These are phyloP conservation scores for Crotalus viridis DNA, from an alignment of 2,113 vertebrate species.

Conservation along the genomic window DNA sequence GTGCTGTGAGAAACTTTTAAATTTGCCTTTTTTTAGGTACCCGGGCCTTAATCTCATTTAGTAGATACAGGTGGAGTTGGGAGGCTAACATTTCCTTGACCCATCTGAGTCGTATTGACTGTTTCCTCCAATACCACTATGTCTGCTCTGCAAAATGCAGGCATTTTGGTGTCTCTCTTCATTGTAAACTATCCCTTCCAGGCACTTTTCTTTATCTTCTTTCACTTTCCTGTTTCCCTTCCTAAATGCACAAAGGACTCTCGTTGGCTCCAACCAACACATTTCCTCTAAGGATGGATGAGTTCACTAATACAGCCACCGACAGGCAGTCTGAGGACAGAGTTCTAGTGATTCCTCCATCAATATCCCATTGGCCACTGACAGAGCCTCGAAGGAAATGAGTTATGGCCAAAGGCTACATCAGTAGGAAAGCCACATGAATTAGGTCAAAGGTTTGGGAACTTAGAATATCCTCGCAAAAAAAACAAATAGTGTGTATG, in stretches of 20 bases:
- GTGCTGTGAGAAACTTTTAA: neutral
- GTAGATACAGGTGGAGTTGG: neutral
- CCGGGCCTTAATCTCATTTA: neutral
- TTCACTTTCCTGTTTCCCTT: conserved; percentile 69
- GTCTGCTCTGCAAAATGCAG: conserved; percentile 20
- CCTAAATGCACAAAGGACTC: conserved; percentile 13
- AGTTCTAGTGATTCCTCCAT: neutral
- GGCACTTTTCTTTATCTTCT: conserved; percentile 61
- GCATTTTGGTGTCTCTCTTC: conserved; percentile 34
- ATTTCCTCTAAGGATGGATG: conserved; percentile 42
- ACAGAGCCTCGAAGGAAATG: neutral
- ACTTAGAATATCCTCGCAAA: conserved; percentile 34
- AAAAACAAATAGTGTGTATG: conserved; percentile 12
- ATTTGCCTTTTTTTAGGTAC: neutral
- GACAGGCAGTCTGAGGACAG: conserved; percentile 43
- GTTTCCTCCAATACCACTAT: rapidly evolving
- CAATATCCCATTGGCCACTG: conserved; percentile 1
- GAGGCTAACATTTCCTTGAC: neutral
- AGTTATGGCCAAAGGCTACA: neutral
- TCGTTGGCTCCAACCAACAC: conserved; percentile 28
- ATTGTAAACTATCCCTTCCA: conserved; percentile 41
- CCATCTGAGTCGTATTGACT: neutral
- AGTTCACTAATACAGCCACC: conserved; percentile 43
- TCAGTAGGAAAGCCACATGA: rapidly evolving
- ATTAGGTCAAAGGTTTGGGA: conserved; percentile 18